phyloP scores from a whole-genome alignment of 2,888 invertebrate genomes.

The Argyresthia albistria region DNA sequence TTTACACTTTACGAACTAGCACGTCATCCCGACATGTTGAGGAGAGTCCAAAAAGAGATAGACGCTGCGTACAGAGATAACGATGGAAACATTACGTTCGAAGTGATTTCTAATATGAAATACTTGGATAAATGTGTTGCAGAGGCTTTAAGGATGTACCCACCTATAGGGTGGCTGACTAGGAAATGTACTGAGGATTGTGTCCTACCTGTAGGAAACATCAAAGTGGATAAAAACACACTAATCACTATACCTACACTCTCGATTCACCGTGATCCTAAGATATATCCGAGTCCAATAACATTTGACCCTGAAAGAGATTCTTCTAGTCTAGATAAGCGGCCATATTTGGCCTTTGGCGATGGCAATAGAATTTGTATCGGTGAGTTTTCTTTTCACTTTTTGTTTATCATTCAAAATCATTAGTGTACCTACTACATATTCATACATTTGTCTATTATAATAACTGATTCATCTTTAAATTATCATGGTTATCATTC shows the following conservation, averaged over 20 bases:
- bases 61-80: conserved; percentile 25
- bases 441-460: no score
- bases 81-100: conserved; percentile 23
- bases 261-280: conserved; percentile 47
- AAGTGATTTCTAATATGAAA: conserved; percentile 27
- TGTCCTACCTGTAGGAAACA: conserved; percentile 37
- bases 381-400: conserved; percentile 20
- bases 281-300: conserved; percentile 51
- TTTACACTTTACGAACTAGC: conserved; percentile 36
- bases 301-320: conserved; percentile 52
- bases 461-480: no score
- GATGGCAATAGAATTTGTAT: conserved; percentile 53
- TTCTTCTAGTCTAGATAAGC: conserved; percentile 20
- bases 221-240: conserved; percentile 34
- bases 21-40: conserved; percentile 29
- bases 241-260: conserved; percentile 32
- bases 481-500: no score
- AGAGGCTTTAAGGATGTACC: conserved; percentile 34
- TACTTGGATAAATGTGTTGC: conserved; percentile 36
- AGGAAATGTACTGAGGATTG: conserved; percentile 30
- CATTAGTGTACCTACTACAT: no score
- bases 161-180: conserved; percentile 33
- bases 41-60: conserved; percentile 38
- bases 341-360: conserved; percentile 50
- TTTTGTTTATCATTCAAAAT: no score